Percentiles rank a stretch among this genome's conserved stretches.
These are phyloP conservation scores for Antheraea yamamai DNA, from an alignment of 2,888 invertebrate species.

Conservation along the genomic window DNA sequence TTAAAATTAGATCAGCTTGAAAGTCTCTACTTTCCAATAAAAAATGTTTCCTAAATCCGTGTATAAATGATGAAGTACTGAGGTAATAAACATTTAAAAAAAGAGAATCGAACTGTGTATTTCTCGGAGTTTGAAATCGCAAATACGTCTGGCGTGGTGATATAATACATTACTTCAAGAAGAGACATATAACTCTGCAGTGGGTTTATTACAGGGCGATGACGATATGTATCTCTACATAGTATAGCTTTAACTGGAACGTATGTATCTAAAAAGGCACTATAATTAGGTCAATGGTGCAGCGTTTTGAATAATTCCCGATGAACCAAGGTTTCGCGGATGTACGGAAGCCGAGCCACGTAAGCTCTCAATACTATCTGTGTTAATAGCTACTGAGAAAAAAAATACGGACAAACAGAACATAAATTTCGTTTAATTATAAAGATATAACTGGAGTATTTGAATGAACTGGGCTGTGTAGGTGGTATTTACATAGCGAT, in stretches of 20 bases:
- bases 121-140: too few species aligned
- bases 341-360: background rate
- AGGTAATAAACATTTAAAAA: too few species aligned
- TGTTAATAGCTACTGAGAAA: background rate
- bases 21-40: too few species aligned
- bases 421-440: background rate
- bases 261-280: background rate
- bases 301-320: constrained; percentile 17
- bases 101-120: too few species aligned
- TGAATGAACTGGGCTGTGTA: background rate
- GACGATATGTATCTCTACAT: background rate
- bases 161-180: too few species aligned
- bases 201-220: too few species aligned
- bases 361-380: background rate
- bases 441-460: background rate
- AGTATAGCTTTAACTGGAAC: background rate
- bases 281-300: constrained; percentile 20
- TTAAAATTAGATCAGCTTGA: too few species aligned
- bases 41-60: too few species aligned
- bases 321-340: constrained; percentile 8
- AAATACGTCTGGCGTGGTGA: too few species aligned
- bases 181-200: too few species aligned
- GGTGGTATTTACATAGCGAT: background rate
- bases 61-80: too few species aligned
- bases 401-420: constrained; percentile 6